Percentiles rank a stretch among this genome's conserved stretches.
Evolutionary conservation across 2,797 vertebrate species (phyloP).

Genomic region (Margarornis squamiger): DNA sequence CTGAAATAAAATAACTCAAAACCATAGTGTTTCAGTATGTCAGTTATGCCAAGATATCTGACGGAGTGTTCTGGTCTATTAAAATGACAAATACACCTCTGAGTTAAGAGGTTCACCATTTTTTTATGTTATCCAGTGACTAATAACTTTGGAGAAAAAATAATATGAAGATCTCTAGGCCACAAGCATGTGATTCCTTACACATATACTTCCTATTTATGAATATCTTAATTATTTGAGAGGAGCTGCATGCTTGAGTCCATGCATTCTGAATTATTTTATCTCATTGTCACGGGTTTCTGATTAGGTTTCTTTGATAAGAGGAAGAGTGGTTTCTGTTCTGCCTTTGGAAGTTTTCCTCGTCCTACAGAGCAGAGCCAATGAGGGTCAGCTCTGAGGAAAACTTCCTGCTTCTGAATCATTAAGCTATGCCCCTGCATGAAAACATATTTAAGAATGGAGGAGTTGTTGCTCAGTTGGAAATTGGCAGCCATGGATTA

Average conservation of each 20-base stretch:
- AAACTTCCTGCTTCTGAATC: no score
- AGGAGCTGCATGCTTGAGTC: not conserved
- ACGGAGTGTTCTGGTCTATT: not conserved
- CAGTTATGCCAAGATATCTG: not conserved
- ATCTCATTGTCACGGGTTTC: not conserved
- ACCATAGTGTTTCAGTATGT: not conserved
- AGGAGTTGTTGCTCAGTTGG: no score
- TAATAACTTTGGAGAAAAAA: not conserved
- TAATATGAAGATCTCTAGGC: not conserved
- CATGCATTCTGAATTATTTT: not conserved
- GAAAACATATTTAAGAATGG: no score
- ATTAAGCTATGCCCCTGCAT: no score
- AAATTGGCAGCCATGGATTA: no score
- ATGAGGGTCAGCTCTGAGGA: no score
- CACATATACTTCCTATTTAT: rapidly evolving
- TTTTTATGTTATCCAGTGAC: not conserved
- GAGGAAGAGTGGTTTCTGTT: no score
- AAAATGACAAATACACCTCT: not conserved
- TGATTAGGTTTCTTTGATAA: no score
- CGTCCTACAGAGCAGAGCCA: no score
- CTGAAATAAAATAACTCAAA: not conserved
- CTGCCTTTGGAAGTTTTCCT: no score
- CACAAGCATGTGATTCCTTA: not conserved
- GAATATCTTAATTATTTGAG: not conserved
- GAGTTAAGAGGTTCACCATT: not conserved